A percentile compares a stretch with the other conserved stretches of the same genome.
phyloP scores from a whole-genome alignment of 2,888 invertebrate species.

The Drosophila kuntzei region DNA sequence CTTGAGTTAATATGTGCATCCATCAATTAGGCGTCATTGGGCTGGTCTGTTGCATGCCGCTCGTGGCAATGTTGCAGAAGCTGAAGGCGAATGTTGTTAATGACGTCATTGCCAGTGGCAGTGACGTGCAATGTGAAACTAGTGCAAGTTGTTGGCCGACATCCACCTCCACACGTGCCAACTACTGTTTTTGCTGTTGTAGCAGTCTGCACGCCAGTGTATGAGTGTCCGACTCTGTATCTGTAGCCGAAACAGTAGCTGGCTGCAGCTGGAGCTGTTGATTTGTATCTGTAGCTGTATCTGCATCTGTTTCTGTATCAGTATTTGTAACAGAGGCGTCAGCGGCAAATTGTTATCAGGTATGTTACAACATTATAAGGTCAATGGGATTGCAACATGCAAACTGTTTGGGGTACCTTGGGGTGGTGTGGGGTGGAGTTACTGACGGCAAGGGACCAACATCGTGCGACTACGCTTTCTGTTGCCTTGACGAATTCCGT shows the following conservation, averaged over 20 bases:
- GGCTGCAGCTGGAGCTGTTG: background rate
- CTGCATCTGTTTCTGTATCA: background rate
- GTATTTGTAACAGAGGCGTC: conserved; percentile 5
- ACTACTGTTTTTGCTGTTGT: background rate
- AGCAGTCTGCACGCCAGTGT: conserved; percentile 23
- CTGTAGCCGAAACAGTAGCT: background rate
- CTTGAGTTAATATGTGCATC: conserved; percentile 30
- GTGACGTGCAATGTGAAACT: conserved; percentile 53
- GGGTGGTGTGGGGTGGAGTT: background rate
- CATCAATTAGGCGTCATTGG: conserved; percentile 58
- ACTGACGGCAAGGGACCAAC: conserved; percentile 7
- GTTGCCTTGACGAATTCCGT: conserved; percentile 70
- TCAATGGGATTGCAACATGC: conserved; percentile 43
- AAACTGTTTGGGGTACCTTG: background rate
- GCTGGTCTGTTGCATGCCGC: conserved; percentile 22
- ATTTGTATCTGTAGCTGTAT: background rate
- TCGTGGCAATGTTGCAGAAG: background rate
- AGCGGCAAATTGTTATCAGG: conserved; percentile 66
- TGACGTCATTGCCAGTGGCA: conserved; percentile 56
- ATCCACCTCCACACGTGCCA: background rate
- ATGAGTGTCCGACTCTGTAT: conserved; percentile 11
- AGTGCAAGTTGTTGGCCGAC: conserved; percentile 37
- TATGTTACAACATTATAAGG: conserved; percentile 54
- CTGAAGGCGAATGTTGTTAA: conserved; percentile 23
- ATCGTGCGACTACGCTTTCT: conserved; percentile 41